phyloP scores from a whole-genome alignment of 2,888 invertebrate species.

The Cataglyphis altisquamis region DNA sequence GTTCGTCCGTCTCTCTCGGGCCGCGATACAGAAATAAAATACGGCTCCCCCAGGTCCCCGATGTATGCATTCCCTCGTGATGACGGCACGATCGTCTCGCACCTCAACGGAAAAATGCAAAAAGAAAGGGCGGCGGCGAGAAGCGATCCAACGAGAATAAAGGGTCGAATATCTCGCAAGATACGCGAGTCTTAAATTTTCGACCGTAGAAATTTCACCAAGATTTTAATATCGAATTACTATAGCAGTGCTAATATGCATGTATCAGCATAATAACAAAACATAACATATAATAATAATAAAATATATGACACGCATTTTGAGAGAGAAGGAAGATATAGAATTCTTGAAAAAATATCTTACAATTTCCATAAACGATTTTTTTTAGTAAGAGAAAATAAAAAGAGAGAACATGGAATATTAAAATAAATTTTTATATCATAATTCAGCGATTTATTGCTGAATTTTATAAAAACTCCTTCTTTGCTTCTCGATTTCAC shows the following conservation, averaged over 20 bases:
- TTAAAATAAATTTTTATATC: neutral
- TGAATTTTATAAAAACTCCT: neutral
- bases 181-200: slow-evolving; percentile 15
- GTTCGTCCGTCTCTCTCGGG: slow-evolving; percentile 63
- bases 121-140: slow-evolving; percentile 22
- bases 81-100: slow-evolving; percentile 59
- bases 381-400: neutral
- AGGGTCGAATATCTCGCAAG: slow-evolving; percentile 17
- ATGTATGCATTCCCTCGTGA: slow-evolving; percentile 56
- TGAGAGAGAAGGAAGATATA: neutral
- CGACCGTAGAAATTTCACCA: neutral
- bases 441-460: neutral
- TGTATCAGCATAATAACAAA: neutral
- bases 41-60: slow-evolving; percentile 57
- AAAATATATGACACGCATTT: neutral
- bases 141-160: neutral
- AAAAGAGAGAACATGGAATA: neutral
- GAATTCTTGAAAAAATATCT: neutral
- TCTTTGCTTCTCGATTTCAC: neutral
- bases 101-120: slow-evolving; percentile 45
- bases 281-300: neutral
- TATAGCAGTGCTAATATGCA: neutral
- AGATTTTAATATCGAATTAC: neutral
- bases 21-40: slow-evolving; percentile 76
- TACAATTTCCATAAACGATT: neutral